These are phyloP conservation scores for Zygaena filipendulae DNA, from an alignment of 2,888 invertebrate species.

Conservation along the genomic window DNA sequence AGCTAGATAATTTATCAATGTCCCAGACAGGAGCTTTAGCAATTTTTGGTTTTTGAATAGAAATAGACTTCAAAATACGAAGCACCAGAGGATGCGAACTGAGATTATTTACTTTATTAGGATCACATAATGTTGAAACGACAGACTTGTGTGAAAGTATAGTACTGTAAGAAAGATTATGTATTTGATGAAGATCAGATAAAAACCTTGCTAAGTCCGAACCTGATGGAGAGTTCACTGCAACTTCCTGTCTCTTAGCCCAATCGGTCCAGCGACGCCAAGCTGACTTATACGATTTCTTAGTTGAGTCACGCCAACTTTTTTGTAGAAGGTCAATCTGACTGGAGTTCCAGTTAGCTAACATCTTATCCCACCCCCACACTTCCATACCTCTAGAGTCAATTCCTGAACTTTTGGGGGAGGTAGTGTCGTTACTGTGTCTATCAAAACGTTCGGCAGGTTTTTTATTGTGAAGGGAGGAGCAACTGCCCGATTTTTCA, in stretches of 20 bases:
- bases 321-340: conserved; percentile 8
- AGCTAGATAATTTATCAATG: conserved; percentile 2
- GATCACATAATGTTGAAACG: conserved; percentile 13
- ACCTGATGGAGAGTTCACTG: conserved; percentile 1
- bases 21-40: conserved; percentile 10
- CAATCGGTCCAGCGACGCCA: conserved; percentile 15
- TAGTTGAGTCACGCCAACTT: conserved; percentile 12
- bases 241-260: conserved; percentile 1
- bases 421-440: conserved; percentile 3
- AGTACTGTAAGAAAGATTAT: conserved; percentile 14
- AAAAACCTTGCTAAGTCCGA: conserved; percentile 9
- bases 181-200: conserved; percentile 9
- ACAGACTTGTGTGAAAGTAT: conserved; percentile 15
- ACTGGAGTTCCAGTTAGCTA: conserved; percentile 10
- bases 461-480: conserved; percentile 10
- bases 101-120: conserved; percentile 4
- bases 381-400: conserved; percentile 16
- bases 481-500: conserved; percentile 8
- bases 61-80: conserved; percentile 12
- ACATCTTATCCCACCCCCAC: conserved; percentile 13
- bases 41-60: conserved; percentile 5
- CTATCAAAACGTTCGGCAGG: conserved; percentile 2
- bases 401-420: conserved; percentile 14
- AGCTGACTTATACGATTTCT: conserved; percentile 15
- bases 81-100: conserved; percentile 12